phyloP scores from a whole-genome alignment of 2,797 vertebrate genomes.

The Crax fasciolata region DNA sequence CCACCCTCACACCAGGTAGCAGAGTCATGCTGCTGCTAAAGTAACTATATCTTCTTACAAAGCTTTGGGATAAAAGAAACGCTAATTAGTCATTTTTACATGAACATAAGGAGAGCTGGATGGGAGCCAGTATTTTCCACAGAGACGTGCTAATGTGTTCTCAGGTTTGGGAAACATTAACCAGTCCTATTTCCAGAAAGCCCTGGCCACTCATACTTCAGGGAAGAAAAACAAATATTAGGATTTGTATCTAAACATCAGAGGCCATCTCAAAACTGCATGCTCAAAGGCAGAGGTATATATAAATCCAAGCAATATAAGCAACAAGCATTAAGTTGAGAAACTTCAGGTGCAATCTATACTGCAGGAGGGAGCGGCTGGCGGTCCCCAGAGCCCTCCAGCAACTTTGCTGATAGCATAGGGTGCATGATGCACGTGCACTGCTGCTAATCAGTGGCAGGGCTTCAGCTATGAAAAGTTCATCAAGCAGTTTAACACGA shows the following conservation, averaged over 20 bases:
- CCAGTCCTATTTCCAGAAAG: not conserved
- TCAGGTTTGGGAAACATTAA: not conserved
- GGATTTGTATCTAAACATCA: not conserved
- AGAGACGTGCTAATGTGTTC: fast-evolving
- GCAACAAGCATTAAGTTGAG: not conserved
- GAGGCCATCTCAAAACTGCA: not conserved
- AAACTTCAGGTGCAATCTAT: not conserved
- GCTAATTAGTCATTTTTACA: not conserved
- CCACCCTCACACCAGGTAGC: not conserved
- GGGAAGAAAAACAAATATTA: not conserved
- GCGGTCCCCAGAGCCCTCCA: not conserved
- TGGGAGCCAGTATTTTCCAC: not conserved
- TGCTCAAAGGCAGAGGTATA: not conserved
- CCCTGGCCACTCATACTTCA: not conserved
- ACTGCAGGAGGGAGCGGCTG: not conserved
- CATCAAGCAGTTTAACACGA: not conserved
- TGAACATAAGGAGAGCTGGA: not conserved
- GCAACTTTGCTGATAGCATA: not conserved
- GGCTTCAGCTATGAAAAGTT: not conserved
- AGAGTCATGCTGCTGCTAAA: not conserved
- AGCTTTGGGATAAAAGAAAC: not conserved
- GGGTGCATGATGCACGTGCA: not conserved
- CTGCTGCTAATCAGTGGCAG: not conserved
- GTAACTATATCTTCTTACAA: not conserved
- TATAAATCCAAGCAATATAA: not conserved